These are phyloP conservation scores for Paramacrobiotus metropolitanus DNA, from an alignment of 1,140 invertebrate genomes.

Conservation along the genomic window DNA sequence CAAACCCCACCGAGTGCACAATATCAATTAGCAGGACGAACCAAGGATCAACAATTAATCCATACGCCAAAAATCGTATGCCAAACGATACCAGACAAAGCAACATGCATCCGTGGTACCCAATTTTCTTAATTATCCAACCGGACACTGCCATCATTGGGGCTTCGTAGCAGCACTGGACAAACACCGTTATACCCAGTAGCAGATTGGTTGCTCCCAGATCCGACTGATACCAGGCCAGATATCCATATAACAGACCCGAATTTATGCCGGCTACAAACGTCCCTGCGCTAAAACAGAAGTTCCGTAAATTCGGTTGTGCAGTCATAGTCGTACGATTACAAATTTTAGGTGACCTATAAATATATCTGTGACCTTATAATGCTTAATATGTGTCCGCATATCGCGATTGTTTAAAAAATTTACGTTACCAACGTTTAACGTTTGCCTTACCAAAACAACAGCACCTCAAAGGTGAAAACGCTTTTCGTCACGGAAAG, in stretches of 20 bases:
- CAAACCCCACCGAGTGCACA: conserved; percentile 60
- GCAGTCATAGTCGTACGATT: no score
- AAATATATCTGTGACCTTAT: no score
- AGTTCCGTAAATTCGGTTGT: no score
- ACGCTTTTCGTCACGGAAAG: not conserved
- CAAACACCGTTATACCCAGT: conserved; percentile 46
- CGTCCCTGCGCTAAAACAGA: not conserved
- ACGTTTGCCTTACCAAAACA: conserved; percentile 4
- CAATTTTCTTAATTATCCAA: conserved; percentile 49
- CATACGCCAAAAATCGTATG: conserved; percentile 54
- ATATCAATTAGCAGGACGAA: conserved; percentile 56
- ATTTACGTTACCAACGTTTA: no score
- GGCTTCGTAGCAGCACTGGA: conserved; percentile 27
- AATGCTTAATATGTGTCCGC: no score
- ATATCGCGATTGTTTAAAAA: no score
- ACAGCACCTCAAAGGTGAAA: not conserved
- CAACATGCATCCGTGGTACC: conserved; percentile 55
- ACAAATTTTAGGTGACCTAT: no score
- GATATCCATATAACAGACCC: not conserved
- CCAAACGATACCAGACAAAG: conserved; percentile 46
- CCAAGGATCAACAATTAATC: conserved; percentile 51
- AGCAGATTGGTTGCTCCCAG: conserved; percentile 33
- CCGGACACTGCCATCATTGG: conserved; percentile 1
- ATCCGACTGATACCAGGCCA: not conserved
- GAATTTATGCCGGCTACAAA: not conserved